Evolutionary conservation across 2,113 vertebrate species (phyloP).

Genomic region (Prunella himalayana): DNA sequence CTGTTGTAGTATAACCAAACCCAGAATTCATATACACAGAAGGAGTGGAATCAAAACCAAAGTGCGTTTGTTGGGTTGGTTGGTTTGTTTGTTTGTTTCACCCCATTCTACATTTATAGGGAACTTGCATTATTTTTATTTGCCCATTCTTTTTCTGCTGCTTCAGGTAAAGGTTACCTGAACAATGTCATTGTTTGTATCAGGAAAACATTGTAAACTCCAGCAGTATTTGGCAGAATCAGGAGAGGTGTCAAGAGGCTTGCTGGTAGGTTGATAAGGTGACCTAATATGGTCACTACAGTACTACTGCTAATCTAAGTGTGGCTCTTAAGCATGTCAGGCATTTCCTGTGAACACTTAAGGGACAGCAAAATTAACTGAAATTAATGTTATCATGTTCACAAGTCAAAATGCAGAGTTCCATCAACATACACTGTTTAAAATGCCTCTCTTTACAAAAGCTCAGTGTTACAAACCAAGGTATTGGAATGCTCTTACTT

Average conservation of each 20-base stretch:
- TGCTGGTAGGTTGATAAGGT: neutral
- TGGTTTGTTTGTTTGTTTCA: neutral
- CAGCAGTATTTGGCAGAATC: neutral
- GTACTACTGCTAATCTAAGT: neutral
- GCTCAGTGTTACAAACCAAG: neutral
- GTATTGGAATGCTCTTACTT: neutral
- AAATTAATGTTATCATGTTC: neutral
- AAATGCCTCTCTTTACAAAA: neutral
- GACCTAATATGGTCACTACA: neutral
- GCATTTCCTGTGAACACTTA: neutral
- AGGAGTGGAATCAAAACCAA: neutral
- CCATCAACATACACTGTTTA: neutral
- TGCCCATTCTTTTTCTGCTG: neutral
- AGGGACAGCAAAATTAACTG: neutral
- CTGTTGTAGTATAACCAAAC: neutral
- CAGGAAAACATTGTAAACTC: neutral
- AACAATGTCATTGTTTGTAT: neutral
- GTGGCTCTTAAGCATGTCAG: neutral
- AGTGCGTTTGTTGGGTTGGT: rapidly evolving
- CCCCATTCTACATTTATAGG: neutral
- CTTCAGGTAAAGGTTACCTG: neutral
- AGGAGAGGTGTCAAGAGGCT: neutral
- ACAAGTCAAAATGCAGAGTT: neutral
- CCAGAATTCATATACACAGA: neutral
- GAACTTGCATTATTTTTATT: neutral